A percentile compares a stretch with the other conserved stretches of the same genome.
These are phyloP conservation scores for Amblyjoppa proteus DNA, from an alignment of 2,888 invertebrate species.

Conservation along the genomic window DNA sequence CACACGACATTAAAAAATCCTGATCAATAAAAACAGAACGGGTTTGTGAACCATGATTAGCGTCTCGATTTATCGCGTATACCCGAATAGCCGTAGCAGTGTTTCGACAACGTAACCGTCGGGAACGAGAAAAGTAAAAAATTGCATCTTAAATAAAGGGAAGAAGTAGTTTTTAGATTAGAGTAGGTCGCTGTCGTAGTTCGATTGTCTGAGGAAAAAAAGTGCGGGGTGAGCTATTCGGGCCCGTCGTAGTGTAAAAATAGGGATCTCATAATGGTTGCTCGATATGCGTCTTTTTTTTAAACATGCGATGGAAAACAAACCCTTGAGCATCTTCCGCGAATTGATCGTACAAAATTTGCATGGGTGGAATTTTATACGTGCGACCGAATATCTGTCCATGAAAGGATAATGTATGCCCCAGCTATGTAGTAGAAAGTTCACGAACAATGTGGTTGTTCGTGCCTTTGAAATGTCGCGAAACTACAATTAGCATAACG, in stretches of 20 bases:
- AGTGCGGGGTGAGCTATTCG: neutral
- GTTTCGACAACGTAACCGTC: no score
- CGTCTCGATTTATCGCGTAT: no score
- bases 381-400: neutral
- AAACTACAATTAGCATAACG: constrained; percentile 32
- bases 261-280: neutral
- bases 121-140: neutral
- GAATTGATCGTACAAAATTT: neutral
- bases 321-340: neutral
- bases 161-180: neutral
- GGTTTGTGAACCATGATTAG: no score
- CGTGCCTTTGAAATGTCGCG: neutral
- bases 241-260: neutral
- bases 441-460: neutral
- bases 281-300: neutral
- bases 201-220: neutral
- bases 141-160: neutral
- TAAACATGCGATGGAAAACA: neutral
- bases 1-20: no score
- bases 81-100: no score
- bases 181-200: neutral
- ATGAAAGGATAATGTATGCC: no score
- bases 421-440: neutral
- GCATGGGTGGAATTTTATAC: neutral
- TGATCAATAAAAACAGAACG: no score